A percentile compares a stretch with the other conserved stretches of the same genome.
phyloP scores from a whole-genome alignment of 2,888 invertebrate genomes.

The Melieria omissa region DNA sequence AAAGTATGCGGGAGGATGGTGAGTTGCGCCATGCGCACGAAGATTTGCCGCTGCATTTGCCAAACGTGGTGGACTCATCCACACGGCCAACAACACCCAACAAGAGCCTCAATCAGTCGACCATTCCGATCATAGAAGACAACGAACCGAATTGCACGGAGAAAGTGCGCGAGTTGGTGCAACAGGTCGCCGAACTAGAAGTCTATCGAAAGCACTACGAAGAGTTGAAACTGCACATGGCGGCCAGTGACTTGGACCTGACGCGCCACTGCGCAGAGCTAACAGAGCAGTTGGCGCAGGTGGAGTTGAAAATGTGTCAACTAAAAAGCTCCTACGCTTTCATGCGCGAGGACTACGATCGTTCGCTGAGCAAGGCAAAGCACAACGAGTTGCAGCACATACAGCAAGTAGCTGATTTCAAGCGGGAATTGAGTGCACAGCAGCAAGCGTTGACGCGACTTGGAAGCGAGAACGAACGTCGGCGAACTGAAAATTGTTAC shows the following conservation, averaged over 20 bases:
- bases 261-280: conserved; percentile 52
- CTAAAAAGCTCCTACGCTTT: conserved; percentile 55
- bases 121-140: conserved; percentile 53
- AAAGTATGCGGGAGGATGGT: conserved; percentile 54
- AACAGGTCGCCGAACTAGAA: conserved; percentile 51
- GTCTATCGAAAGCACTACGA: conserved; percentile 58
- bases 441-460: conserved; percentile 46
- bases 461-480: conserved; percentile 38
- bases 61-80: conserved; percentile 50
- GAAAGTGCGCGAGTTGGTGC: conserved; percentile 44
- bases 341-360: conserved; percentile 61
- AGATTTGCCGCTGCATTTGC: conserved; percentile 35
- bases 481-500: conserved; percentile 38
- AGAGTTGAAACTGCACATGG: conserved; percentile 56
- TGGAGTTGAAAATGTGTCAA: conserved; percentile 54
- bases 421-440: conserved; percentile 50
- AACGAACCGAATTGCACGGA: conserved; percentile 36
- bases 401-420: conserved; percentile 50
- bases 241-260: conserved; percentile 56
- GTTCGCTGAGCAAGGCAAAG: conserved; percentile 51
- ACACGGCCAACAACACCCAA: conserved; percentile 63
- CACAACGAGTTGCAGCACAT: conserved; percentile 54
- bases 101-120: conserved; percentile 47
- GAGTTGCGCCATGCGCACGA: conserved; percentile 40
- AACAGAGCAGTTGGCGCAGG: conserved; percentile 49